Base-by-base conservation (phyloP, 2,888 invertebrate species). In the Drosophila seclusa region DNA sequence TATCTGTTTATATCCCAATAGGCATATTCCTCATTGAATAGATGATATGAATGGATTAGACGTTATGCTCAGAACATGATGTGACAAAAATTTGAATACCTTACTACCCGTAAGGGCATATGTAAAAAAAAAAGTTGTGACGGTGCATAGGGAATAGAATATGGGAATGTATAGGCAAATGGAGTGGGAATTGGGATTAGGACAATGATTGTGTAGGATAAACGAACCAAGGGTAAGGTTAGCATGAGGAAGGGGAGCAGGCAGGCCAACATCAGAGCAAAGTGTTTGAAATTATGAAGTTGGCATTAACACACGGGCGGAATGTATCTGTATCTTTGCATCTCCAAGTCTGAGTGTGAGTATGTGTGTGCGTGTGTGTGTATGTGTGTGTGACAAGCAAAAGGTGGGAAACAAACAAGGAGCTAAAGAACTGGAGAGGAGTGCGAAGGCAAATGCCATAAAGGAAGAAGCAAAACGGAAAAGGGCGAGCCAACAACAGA, bases 271-370 rank as follows among this genome's bases (percentile, higher is more conserved):
- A 34, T 24, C 52, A 38, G 21, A 49, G 70, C 61, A 50, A 78
- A 78, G 78, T 83, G 81, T 83, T 76, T 77, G 81, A 78, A 81
- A 77, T 81, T 83, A 83, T 81, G 81, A 80, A 82, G 70, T 70
- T 70, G 66, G 45, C 66, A 52, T 60, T 53, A 53, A 57, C 42
- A 57, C 42, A 61, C 40, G 57, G 49, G 13, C 65, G 52, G 75
- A 68, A 73, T 79, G 75, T 68, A 65, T 77, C 80, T 65, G 67
- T 58, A 75, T 79, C 80, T 68, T 21, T 60, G 77, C 53, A 74
- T 79, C 74, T 55, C 27, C 48, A 48, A 48, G 48, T 66, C 60
- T 60, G 57, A 24, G 60, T 66, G 31, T 45, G 53, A 52, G 76
- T 52, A 62, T 38, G 52, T 27, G 42, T 38, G 60, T 27, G 67